Evolutionary conservation across 2,797 vertebrate species (phyloP).

Genomic region (Pyrrhura leucotis): DNA sequence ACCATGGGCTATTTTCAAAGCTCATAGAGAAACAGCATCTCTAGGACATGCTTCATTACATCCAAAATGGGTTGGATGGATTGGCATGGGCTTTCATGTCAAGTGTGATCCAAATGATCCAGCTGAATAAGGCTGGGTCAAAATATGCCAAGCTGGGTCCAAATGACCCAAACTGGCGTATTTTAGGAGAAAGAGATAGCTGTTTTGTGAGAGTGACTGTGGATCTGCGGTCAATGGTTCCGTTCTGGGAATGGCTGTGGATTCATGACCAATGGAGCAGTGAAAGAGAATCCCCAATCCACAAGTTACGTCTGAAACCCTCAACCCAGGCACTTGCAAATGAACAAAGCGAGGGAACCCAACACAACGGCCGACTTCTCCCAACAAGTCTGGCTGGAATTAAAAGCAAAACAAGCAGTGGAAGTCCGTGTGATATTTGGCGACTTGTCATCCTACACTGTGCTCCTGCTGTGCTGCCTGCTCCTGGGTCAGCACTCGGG

Average conservation of each 20-base stretch:
- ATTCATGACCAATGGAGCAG: neutral
- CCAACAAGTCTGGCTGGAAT: neutral
- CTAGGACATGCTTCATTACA: neutral
- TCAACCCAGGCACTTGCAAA: neutral
- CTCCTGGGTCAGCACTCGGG: neutral
- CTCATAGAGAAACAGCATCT: neutral
- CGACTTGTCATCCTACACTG: neutral
- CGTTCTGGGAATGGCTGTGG: neutral
- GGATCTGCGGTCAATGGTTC: neutral
- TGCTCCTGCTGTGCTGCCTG: neutral
- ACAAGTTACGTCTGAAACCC: neutral
- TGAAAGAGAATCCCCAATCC: neutral
- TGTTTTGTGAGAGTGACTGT: neutral
- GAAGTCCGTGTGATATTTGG: neutral
- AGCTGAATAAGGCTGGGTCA: neutral
- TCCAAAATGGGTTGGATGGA: neutral
- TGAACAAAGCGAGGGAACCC: neutral
- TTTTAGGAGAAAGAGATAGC: neutral
- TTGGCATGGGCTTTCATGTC: neutral
- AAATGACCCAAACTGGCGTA: neutral
- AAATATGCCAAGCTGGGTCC: neutral
- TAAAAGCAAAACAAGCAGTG: conserved; percentile 13
- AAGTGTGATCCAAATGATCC: neutral
- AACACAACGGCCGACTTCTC: neutral
- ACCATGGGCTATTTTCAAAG: neutral